phyloP scores from a whole-genome alignment of 2,113 vertebrate genomes.

The Myiozetetes cayanensis region DNA sequence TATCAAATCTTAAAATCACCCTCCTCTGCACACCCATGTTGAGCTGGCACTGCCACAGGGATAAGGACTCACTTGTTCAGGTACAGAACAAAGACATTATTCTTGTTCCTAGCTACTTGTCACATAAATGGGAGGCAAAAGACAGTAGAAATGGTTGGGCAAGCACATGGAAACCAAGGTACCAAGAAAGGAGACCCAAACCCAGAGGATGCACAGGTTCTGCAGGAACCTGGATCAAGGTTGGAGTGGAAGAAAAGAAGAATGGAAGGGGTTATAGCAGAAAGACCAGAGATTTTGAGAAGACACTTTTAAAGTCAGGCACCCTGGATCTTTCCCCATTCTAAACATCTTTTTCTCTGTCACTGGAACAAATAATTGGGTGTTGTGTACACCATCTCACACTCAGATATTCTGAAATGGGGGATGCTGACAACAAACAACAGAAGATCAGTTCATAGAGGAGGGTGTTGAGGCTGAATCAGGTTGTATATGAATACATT shows the following conservation, averaged over 20 bases:
- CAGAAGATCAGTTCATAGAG: not conserved
- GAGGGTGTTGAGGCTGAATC: accelerated
- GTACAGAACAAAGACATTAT: not conserved
- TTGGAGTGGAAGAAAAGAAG: not conserved
- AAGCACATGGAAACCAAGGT: not conserved
- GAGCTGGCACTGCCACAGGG: not conserved
- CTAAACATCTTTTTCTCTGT: not conserved
- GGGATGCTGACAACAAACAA: accelerated
- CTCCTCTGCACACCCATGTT: not conserved
- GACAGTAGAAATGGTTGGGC: not conserved
- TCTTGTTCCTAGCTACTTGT: not conserved
- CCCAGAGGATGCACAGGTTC: not conserved
- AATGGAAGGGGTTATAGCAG: not conserved
- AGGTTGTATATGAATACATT: not conserved
- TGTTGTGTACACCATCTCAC: not conserved
- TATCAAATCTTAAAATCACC: not conserved
- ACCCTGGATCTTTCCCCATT: not conserved
- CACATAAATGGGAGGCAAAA: not conserved
- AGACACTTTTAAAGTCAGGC: not conserved
- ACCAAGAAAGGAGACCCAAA: not conserved
- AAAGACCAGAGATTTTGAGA: not conserved
- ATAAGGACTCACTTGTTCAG: not conserved
- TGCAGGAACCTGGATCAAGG: not conserved
- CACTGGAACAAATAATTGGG: not conserved
- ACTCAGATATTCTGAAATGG: not conserved